A percentile compares a stretch with the other conserved stretches of the same genome.
phyloP scores from a whole-genome alignment of 1,140 invertebrate genomes.

The Drosophila sp. region DNA sequence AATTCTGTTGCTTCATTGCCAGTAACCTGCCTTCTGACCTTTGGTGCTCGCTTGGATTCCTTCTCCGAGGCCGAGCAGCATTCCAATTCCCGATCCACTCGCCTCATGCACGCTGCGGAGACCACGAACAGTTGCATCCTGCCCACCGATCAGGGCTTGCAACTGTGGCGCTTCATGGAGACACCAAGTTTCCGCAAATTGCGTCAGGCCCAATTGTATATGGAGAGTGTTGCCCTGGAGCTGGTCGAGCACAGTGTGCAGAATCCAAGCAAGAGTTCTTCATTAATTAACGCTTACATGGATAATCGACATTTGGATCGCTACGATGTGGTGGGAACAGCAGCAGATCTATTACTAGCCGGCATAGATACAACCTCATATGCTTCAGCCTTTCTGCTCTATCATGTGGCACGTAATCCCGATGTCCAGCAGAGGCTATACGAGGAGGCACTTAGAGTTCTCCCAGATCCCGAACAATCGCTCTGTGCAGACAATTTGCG shows the following conservation, averaged over 20 bases:
- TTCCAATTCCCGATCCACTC: conserved; percentile 86
- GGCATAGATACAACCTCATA: conserved; percentile 95
- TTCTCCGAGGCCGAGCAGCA: conserved; percentile 86
- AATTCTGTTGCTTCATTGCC: conserved; percentile 6
- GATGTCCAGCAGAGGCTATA: conserved; percentile 89
- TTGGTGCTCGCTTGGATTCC: conserved; percentile 87
- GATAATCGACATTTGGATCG: conserved; percentile 87
- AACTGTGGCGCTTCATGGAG: conserved; percentile 88
- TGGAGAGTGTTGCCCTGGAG: conserved; percentile 89
- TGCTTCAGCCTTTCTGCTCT: conserved; percentile 90
- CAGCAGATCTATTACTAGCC: conserved; percentile 92
- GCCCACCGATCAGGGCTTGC: conserved; percentile 89
- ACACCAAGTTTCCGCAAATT: conserved; percentile 90
- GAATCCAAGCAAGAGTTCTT: conserved; percentile 50
- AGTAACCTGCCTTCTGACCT: conserved; percentile 89
- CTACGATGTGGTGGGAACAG: conserved; percentile 91
- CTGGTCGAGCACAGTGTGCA: conserved; percentile 86
- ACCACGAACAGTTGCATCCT: conserved; percentile 88
- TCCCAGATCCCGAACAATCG: conserved; percentile 84
- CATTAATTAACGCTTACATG: conserved; percentile 88
- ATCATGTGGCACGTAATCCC: conserved; percentile 90
- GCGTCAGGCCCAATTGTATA: conserved; percentile 87
- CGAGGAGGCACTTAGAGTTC: conserved; percentile 86
- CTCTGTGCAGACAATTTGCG: conserved; percentile 86
- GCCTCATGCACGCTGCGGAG: conserved; percentile 89